These are phyloP conservation scores for Brachyhypopomus gauderio DNA, from an alignment of 2,113 vertebrate genomes.

Conservation along the genomic window DNA sequence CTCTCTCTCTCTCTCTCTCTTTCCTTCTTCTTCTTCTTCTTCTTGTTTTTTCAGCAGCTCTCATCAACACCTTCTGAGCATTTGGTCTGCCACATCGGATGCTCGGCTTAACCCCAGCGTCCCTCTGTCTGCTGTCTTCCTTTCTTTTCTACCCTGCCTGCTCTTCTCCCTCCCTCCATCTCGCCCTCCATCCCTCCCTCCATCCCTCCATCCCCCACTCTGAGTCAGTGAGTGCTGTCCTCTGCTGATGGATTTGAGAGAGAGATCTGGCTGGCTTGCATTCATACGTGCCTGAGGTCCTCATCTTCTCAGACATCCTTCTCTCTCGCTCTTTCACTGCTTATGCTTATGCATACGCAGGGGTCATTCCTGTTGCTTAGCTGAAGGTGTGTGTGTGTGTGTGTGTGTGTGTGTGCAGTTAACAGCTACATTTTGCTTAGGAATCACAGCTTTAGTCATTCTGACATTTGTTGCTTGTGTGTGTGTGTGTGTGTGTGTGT, in stretches of 20 bases:
- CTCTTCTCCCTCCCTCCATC: constrained; percentile 45
- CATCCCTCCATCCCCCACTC: constrained; percentile 20
- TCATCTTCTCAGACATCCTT: constrained; percentile 37
- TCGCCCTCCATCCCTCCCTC: constrained; percentile 46
- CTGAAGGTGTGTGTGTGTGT: background rate
- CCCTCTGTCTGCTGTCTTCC: background rate
- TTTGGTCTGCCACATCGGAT: constrained; percentile 12
- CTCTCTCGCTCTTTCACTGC: background rate
- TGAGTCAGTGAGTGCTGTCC: constrained; percentile 58
- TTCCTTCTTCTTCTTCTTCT: constrained; percentile 21
- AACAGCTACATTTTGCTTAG: constrained; percentile 25
- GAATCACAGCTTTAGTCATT: background rate
- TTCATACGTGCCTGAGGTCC: constrained; percentile 49
- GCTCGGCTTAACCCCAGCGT: constrained; percentile 22
- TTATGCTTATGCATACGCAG: background rate
- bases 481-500: constrained; percentile 2
- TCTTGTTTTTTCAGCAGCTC: constrained; percentile 34
- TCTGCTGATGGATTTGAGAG: constrained; percentile 62
- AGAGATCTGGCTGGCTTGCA: constrained; percentile 58
- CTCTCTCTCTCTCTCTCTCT: constrained; percentile 32
- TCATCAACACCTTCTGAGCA: constrained; percentile 38
- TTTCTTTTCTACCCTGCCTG: constrained; percentile 23
- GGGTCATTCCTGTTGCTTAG: constrained; percentile 33
- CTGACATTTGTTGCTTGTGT: constrained; percentile 26
- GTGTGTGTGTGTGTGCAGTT: background rate